Evolutionary conservation across 1,140 invertebrate genomes (phyloP).

Genomic region (Liolophura sinensis): DNA sequence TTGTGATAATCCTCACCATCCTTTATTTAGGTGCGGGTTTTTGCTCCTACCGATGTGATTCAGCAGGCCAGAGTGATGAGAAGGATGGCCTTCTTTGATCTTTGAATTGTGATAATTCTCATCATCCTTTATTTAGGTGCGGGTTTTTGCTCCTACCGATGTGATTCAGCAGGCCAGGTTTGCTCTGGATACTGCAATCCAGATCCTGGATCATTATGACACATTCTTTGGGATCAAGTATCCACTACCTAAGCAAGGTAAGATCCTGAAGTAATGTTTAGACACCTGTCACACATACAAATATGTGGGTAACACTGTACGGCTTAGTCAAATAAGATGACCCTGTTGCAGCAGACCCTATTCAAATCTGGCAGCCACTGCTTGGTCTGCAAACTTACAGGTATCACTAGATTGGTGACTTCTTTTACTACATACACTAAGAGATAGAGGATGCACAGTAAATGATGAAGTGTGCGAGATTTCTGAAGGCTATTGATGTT

Average conservation of each 20-base stretch:
- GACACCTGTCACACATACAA: background rate
- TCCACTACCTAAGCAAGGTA: constrained; percentile 65
- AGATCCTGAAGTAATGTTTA: too few relatives aligned
- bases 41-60: constrained; percentile 76
- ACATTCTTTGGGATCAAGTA: constrained; percentile 83
- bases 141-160: constrained; percentile 78
- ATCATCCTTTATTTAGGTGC: constrained; percentile 61
- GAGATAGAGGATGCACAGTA: too few relatives aligned
- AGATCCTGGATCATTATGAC: constrained; percentile 82
- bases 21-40: constrained; percentile 70
- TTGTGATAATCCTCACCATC: background rate
- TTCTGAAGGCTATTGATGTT: too few relatives aligned
- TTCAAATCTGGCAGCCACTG: too few relatives aligned
- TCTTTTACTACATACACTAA: too few relatives aligned
- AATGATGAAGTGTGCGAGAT: too few relatives aligned
- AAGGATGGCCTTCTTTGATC: too few relatives aligned
- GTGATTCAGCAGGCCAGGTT: constrained; percentile 77
- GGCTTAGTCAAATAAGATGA: too few relatives aligned
- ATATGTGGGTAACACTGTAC: background rate
- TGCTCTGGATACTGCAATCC: constrained; percentile 73
- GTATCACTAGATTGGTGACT: too few relatives aligned
- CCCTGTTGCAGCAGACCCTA: too few relatives aligned
- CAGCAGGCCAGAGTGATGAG: too few relatives aligned
- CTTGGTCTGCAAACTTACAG: too few relatives aligned
- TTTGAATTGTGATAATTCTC: background rate